These are phyloP conservation scores for Ptilorrhoa leucosticta DNA, from an alignment of 2,113 vertebrate genomes.

Conservation along the genomic window DNA sequence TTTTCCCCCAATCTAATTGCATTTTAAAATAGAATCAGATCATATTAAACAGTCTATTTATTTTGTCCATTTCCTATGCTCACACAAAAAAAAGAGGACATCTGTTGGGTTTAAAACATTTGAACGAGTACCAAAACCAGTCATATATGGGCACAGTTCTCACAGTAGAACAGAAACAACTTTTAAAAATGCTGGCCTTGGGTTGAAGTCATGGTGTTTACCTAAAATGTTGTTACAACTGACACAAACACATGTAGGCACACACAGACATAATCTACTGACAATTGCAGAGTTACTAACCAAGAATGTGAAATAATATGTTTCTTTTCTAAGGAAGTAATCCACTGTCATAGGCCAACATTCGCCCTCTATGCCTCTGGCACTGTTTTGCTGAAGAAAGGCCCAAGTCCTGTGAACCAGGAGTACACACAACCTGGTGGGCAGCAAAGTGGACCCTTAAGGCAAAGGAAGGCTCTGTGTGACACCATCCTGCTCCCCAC, in stretches of 20 bases:
- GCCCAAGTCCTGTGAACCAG: not conserved
- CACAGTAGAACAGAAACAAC: not conserved
- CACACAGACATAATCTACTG: not conserved
- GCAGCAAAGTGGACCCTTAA: too few relatives aligned
- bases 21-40: not conserved
- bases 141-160: not conserved
- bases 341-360: not conserved
- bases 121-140: not conserved
- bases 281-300: not conserved
- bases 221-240: not conserved
- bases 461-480: not conserved
- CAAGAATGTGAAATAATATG: not conserved
- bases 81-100: not conserved
- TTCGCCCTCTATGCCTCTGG: not conserved
- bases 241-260: not conserved
- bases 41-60: not conserved
- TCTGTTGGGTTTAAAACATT: not conserved
- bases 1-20: not conserved
- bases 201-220: not conserved
- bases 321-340: not conserved
- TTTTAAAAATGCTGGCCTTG: not conserved
- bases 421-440: not conserved
- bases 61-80: not conserved
- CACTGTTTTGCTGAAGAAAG: not conserved
- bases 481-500: not conserved